Evolutionary conservation across 2,113 vertebrate genomes (phyloP).

Genomic region (Sinocyclocheilus grahami): DNA sequence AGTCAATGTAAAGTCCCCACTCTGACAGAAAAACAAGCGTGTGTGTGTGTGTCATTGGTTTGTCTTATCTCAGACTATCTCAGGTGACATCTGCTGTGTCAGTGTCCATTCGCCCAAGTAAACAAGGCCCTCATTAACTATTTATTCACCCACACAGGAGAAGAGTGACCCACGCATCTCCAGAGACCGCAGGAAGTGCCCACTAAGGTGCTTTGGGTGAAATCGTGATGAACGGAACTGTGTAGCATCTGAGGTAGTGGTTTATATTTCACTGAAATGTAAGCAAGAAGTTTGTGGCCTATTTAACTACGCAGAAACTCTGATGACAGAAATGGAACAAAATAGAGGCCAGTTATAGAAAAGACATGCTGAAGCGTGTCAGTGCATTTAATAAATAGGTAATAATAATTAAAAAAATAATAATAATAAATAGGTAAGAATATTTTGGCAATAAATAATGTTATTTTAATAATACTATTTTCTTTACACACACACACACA

Average conservation of each 20-base stretch:
- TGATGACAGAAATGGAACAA: slow-evolving; percentile 15
- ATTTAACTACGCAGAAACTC: background rate
- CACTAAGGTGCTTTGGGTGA: slow-evolving; percentile 3
- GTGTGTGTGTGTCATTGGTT: background rate
- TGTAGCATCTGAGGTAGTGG: slow-evolving; percentile 10
- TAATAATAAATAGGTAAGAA: background rate
- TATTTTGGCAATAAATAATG: background rate
- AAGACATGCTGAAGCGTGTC: background rate
- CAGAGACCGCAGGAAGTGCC: slow-evolving; percentile 17
- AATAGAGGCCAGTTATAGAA: background rate
- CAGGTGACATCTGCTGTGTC: slow-evolving; percentile 55
- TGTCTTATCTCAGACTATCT: slow-evolving; percentile 29
- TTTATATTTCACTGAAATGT: slow-evolving; percentile 34
- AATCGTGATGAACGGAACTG: background rate
- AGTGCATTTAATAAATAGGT: background rate
- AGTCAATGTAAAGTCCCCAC: background rate
- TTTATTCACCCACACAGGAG: slow-evolving; percentile 41
- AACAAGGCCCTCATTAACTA: slow-evolving; percentile 56
- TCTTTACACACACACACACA: background rate
- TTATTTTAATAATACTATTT: background rate
- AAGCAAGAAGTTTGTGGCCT: slow-evolving; percentile 22
- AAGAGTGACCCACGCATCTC: slow-evolving; percentile 46
- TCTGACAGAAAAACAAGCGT: background rate
- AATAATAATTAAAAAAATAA: background rate
- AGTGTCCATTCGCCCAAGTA: slow-evolving; percentile 45